These are phyloP conservation scores for Buphagus erythrorhynchus DNA, from an alignment of 2,797 vertebrate genomes.

Conservation along the genomic window DNA sequence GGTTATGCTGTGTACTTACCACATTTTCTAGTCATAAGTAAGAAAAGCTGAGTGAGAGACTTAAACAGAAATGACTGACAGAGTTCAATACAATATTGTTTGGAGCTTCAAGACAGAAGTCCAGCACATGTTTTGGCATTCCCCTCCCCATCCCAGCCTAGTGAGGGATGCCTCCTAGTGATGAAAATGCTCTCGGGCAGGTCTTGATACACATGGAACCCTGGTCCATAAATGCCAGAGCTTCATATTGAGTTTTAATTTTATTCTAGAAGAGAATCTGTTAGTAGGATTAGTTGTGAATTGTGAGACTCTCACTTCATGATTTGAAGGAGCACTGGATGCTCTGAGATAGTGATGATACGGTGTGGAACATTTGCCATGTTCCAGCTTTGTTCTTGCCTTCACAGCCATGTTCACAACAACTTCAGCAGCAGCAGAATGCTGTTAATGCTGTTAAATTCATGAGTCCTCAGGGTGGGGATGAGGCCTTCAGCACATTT, in stretches of 20 bases:
- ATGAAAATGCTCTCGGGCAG: background rate
- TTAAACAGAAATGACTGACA: background rate
- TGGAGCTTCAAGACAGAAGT: background rate
- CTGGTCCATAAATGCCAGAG: background rate
- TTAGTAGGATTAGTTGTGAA: background rate
- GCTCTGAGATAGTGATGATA: accelerated
- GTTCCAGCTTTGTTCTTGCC: background rate
- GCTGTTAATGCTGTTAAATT: background rate
- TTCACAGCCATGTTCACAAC: background rate
- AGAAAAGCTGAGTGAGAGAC: background rate
- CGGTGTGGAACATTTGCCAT: accelerated
- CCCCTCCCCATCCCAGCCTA: background rate
- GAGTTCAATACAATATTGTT: background rate
- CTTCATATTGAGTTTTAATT: background rate
- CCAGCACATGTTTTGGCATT: background rate
- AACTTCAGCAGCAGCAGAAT: background rate
- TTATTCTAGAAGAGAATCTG: background rate
- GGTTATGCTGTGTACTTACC: background rate
- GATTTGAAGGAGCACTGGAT: background rate
- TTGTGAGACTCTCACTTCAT: background rate
- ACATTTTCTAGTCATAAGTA: background rate
- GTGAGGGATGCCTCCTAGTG: background rate
- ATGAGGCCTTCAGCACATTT: background rate
- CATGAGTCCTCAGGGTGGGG: background rate
- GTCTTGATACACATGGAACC: background rate